phyloP scores from a whole-genome alignment of 30 jellyfish, hydroid and myxozoan species.

The Mastigias papua region DNA sequence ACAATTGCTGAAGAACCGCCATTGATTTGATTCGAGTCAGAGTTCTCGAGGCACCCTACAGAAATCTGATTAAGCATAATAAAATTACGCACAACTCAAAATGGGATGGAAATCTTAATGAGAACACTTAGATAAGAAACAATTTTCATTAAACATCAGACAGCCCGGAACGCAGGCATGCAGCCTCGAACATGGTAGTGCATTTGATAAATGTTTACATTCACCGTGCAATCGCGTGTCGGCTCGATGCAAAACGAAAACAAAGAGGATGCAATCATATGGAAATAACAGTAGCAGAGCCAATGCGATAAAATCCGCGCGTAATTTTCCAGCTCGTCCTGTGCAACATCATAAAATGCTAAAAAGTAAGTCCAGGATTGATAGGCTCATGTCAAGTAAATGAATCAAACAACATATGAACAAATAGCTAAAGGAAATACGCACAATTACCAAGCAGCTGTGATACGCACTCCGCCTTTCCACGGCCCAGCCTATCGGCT shows the following conservation, averaged over 20 bases:
- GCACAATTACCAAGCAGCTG: not conserved
- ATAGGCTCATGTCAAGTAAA: not conserved
- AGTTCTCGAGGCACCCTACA: not conserved
- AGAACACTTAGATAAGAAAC: not conserved
- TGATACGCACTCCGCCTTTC: not conserved
- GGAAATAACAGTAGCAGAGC: not conserved
- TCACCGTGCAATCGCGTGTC: not conserved
- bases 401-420: not conserved
- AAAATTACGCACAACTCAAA: not conserved
- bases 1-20: not conserved
- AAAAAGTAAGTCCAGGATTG: not conserved
- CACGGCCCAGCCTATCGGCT: not conserved
- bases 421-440: not conserved
- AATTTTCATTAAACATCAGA: not conserved
- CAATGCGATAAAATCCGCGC: not conserved
- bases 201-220: not conserved
- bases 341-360: not conserved
- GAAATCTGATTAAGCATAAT: not conserved
- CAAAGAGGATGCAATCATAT: not conserved
- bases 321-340: not conserved
- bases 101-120: not conserved
- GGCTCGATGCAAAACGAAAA: not conserved
- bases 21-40: not conserved
- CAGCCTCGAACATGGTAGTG: too few relatives aligned
- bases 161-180: too few relatives aligned